These are phyloP conservation scores for Orchesella flavescens DNA, from an alignment of 2,888 invertebrate species.

Conservation along the genomic window DNA sequence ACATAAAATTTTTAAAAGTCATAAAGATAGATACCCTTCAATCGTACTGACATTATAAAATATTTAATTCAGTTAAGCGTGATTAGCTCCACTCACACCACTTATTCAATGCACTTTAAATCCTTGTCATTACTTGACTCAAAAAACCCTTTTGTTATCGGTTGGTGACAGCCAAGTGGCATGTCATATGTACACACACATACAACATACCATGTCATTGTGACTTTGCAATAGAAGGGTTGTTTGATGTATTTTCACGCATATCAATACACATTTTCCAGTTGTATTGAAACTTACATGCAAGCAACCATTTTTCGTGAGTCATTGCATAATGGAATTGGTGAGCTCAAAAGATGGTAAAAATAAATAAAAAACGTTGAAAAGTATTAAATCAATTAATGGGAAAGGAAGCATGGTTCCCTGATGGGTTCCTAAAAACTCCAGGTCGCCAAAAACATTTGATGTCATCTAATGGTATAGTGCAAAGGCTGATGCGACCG, in stretches of 20 bases:
- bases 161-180: constrained; percentile 54
- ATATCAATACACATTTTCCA: constrained; percentile 14
- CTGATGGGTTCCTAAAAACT: too few species aligned
- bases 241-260: constrained; percentile 35
- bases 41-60: constrained; percentile 45
- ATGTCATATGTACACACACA: constrained; percentile 41
- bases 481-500: too few species aligned
- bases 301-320: neutral
- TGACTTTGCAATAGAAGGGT: constrained; percentile 36
- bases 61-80: constrained; percentile 40
- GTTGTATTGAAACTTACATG: neutral
- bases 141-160: constrained; percentile 10
- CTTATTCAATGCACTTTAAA: constrained; percentile 45
- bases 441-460: too few species aligned
- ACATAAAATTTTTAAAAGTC: constrained; percentile 4
- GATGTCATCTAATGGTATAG: too few species aligned
- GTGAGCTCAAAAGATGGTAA: too few species aligned
- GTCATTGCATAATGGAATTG: neutral
- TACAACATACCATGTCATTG: too few species aligned
- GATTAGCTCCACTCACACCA: constrained; percentile 29
- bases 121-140: constrained; percentile 16
- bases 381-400: too few species aligned
- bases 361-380: too few species aligned
- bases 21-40: constrained; percentile 12
- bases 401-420: too few species aligned